Evolutionary conservation across 2,797 vertebrate genomes (phyloP).

Genomic region (Neostethus bicornis): DNA sequence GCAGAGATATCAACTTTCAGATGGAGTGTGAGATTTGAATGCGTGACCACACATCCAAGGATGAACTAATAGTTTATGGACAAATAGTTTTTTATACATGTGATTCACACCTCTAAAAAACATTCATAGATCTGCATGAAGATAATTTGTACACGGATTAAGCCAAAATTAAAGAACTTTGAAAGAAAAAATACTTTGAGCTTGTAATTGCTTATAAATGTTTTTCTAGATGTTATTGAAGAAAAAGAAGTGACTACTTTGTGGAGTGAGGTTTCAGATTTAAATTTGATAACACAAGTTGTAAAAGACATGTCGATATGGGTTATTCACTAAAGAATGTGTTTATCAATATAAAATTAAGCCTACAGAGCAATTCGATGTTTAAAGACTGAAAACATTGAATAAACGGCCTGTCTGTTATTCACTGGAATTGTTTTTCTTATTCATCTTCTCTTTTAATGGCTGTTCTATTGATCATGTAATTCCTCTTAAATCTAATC

Average conservation of each 20-base stretch:
- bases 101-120: not conserved
- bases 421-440: slow-evolving; percentile 29
- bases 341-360: not conserved
- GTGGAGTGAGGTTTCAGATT: slow-evolving; percentile 1
- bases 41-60: slow-evolving; percentile 1
- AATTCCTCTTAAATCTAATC: slow-evolving; percentile 17
- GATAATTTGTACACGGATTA: not conserved
- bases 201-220: not conserved
- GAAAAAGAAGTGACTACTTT: not conserved
- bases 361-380: not conserved
- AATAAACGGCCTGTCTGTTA: slow-evolving; percentile 14
- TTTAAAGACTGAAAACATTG: not conserved
- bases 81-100: slow-evolving; percentile 5
- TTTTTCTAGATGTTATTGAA: slow-evolving; percentile 1
- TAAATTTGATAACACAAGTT: slow-evolving; percentile 1
- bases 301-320: not conserved
- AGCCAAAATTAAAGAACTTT: not conserved
- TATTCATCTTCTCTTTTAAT: slow-evolving; percentile 21
- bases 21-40: slow-evolving; percentile 2
- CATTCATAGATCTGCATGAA: slow-evolving; percentile 1
- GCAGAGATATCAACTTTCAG: not conserved
- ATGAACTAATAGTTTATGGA: slow-evolving; percentile 9
- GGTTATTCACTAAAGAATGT: not conserved
- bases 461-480: slow-evolving; percentile 13
- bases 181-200: not conserved